These are phyloP conservation scores for Microtus ochrogaster DNA, from an alignment of 2,113 vertebrate genomes.

Conservation along the genomic window DNA sequence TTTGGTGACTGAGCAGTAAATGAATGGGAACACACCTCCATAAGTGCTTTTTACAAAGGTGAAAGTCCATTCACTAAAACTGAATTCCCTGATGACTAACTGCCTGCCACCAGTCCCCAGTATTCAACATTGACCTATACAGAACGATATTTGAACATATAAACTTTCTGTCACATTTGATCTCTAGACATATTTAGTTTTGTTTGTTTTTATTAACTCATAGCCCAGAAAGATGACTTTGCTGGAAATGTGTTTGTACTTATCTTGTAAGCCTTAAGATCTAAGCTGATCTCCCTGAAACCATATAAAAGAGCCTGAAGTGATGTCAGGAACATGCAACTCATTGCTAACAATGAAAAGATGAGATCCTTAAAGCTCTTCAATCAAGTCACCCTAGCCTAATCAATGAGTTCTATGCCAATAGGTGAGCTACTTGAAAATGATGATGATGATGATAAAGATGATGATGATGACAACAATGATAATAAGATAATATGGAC, in stretches of 20 bases:
- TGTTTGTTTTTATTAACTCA: background rate
- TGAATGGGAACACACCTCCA: fast-evolving
- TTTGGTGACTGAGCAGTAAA: background rate
- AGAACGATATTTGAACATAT: background rate
- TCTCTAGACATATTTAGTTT: background rate
- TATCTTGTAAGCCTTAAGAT: background rate
- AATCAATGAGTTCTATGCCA: background rate
- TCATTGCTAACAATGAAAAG: background rate
- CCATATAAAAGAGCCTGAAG: background rate
- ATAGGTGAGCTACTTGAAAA: background rate
- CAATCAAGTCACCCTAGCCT: background rate
- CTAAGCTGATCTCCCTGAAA: background rate
- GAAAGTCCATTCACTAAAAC: fast-evolving
- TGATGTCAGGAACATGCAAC: background rate
- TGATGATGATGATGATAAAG: background rate
- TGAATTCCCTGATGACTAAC: background rate
- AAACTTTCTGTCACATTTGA: background rate
- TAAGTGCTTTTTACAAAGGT: background rate
- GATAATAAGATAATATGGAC: background rate
- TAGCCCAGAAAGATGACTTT: background rate
- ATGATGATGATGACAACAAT: background rate
- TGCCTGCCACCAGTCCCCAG: background rate
- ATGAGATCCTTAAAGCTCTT: background rate
- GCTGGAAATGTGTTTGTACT: background rate
- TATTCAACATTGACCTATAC: background rate